Percentiles rank a stretch among this genome's conserved stretches.
These are phyloP conservation scores for Lynx canadensis DNA, from an alignment of 2,113 vertebrate species.

Conservation along the genomic window DNA sequence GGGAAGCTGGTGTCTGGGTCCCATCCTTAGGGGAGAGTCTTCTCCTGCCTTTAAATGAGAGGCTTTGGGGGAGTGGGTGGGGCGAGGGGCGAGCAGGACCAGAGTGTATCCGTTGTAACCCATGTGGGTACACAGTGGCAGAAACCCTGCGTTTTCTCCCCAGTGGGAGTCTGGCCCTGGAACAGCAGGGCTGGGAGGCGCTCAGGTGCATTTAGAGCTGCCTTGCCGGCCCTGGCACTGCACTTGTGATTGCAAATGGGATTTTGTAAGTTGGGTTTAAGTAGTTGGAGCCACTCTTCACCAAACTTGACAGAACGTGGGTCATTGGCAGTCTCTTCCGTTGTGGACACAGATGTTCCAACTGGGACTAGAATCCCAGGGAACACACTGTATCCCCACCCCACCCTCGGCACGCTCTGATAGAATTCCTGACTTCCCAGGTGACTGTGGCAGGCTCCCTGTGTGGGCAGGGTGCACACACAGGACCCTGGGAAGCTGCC, in stretches of 20 bases:
- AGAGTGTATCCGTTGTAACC: not conserved
- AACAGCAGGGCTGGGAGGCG: rapidly evolving
- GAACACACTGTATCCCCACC: rapidly evolving
- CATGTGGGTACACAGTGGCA: not conserved
- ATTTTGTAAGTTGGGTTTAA: not conserved
- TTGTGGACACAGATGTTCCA: not conserved
- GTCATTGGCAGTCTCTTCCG: not conserved
- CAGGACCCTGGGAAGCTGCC: not conserved
- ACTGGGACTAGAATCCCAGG: not conserved
- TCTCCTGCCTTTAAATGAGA: not conserved
- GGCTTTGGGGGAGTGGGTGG: not conserved
- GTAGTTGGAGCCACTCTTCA: not conserved
- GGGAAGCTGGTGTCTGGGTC: not conserved
- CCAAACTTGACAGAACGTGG: rapidly evolving
- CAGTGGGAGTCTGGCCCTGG: not conserved
- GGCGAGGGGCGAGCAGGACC: rapidly evolving
- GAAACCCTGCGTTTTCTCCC: not conserved
- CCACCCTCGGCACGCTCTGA: too few species aligned
- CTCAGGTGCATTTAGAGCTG: not conserved
- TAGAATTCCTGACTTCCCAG: rapidly evolving
- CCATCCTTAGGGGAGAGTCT: not conserved
- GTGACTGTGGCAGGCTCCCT: not conserved
- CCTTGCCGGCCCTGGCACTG: rapidly evolving
- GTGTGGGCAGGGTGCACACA: too few species aligned
- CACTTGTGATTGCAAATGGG: rapidly evolving